Evolutionary conservation across 2,113 vertebrate species (phyloP), one percentile per base, ranked within the genome.

Genomic region (Oncorhynchus nerka): DNA sequence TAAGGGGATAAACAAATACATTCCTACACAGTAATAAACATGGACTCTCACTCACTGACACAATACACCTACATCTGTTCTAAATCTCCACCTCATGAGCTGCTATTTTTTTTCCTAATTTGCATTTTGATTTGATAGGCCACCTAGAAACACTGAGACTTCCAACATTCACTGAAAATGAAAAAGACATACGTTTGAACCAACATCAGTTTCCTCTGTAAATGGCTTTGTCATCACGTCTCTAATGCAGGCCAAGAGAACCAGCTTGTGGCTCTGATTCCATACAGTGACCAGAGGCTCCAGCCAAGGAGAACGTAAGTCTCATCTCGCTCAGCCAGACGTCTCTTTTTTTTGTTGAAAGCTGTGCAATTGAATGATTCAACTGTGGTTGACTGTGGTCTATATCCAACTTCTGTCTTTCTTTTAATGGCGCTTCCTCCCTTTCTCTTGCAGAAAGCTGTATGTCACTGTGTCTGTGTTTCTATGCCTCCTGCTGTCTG

Each of bases 241-340:
- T 55, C 51, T 19, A 16, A 48, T 13, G 71, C 87, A 99, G 98
- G 97, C 65, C 97, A 99, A 85, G 98, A 99, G 93, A 99, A 99
- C 81, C 97, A 99, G 82, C 94, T 99, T 13, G 98, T 99, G 82
- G 98, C 98, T 62, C 90, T 99, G 91, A 99, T 99, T 88, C 98
- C 98, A 8, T 99, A 99, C 89, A 99, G 98, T 78, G 97, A 99
- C 91, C 97, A 99, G 73, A 92, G 97, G 81, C 92, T 99, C 75
- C 92, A 94, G 70, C 97, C 97, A 24, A 96, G 97, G 89, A 94
- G 97, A 92, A 99, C 97, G 97, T 98, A 90, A 95, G 97, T 89
- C 39, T 49, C 45, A 16, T 34, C n/a, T 64, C 34, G 7, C 70
- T 62, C 45, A 67, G 39, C 61, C 64, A 66, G 64, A 28, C 1